Conservation (phyloP, 2,888 invertebrate genomes). For the Listrodromus nycthemerus region DNA sequence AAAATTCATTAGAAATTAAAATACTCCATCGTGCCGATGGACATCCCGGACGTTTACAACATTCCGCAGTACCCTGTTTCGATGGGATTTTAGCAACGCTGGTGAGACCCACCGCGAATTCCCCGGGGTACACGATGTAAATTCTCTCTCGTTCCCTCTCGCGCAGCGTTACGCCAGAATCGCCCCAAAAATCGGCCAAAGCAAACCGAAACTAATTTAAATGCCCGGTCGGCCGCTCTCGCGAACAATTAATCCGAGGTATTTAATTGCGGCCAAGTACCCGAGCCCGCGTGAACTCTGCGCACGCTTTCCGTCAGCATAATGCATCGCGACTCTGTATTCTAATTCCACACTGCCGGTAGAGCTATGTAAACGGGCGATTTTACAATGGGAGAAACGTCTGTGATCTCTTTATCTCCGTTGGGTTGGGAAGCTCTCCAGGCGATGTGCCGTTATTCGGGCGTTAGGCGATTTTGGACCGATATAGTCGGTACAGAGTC, state of each 20-base stretch:
- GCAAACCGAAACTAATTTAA: slow-evolving; percentile 81
- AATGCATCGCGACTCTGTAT: neutral
- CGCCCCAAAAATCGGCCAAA: slow-evolving; percentile 79
- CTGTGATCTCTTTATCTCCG: neutral
- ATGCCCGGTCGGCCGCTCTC: slow-evolving; percentile 71
- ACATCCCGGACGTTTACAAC: slow-evolving; percentile 67
- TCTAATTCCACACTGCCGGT: neutral
- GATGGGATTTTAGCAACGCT: slow-evolving; percentile 57
- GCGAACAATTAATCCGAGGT: slow-evolving; percentile 82
- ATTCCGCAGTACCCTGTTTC: slow-evolving; percentile 66
- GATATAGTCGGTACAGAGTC: neutral
- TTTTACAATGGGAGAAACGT: neutral
- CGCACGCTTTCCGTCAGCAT: neutral
- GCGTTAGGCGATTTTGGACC: neutral
- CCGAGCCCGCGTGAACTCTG: neutral
- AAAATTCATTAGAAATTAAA: neutral
- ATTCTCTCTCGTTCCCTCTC: slow-evolving; percentile 28
- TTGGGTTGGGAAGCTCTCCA: too few species aligned
- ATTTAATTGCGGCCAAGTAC: slow-evolving; percentile 78
- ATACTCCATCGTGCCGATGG: slow-evolving; percentile 72
- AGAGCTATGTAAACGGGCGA: neutral
- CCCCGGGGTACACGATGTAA: slow-evolving; percentile 18
- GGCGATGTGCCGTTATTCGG: neutral
- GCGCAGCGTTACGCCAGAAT: slow-evolving; percentile 58
- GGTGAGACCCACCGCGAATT: slow-evolving; percentile 34